Evolutionary conservation across 2,113 vertebrate species (phyloP).

Genomic region (Gila orcuttii): DNA sequence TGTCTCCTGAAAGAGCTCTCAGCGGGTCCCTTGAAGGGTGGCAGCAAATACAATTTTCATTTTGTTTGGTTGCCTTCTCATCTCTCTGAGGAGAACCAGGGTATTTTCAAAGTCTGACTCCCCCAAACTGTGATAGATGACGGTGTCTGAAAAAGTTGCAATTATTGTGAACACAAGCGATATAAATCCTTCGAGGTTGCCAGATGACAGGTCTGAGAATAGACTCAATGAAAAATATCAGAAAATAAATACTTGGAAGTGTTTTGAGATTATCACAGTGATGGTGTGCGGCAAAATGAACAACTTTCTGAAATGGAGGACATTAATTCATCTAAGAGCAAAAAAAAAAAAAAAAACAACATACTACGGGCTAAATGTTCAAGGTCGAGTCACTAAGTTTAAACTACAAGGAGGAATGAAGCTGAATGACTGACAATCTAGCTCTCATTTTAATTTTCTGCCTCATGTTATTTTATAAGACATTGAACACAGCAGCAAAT

Average conservation of each 20-base stretch:
- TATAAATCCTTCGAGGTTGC: background rate
- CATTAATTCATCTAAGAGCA: background rate
- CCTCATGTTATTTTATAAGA: slow-evolving; percentile 42
- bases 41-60: slow-evolving; percentile 48
- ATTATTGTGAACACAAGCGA: slow-evolving; percentile 1
- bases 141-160: slow-evolving; percentile 14
- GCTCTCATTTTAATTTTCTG: slow-evolving; percentile 38
- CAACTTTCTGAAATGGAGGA: slow-evolving; percentile 19
- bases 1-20: slow-evolving; percentile 31
- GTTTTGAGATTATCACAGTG: background rate
- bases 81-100: slow-evolving; percentile 38
- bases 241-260: background rate
- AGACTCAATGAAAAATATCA: background rate
- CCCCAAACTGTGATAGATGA: slow-evolving; percentile 47
- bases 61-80: slow-evolving; percentile 34
- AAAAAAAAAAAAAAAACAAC: too few species aligned
- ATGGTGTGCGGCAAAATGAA: background rate
- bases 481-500: slow-evolving; percentile 21
- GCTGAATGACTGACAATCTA: slow-evolving; percentile 3
- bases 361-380: background rate
- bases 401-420: background rate
- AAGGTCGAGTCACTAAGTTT: background rate
- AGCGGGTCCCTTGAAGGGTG: background rate
- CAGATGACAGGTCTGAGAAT: slow-evolving; percentile 4
- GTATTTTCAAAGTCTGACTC: slow-evolving; percentile 37